These are phyloP conservation scores for Drosophila nannoptera DNA, from an alignment of 1,140 invertebrate genomes.

Conservation along the genomic window DNA sequence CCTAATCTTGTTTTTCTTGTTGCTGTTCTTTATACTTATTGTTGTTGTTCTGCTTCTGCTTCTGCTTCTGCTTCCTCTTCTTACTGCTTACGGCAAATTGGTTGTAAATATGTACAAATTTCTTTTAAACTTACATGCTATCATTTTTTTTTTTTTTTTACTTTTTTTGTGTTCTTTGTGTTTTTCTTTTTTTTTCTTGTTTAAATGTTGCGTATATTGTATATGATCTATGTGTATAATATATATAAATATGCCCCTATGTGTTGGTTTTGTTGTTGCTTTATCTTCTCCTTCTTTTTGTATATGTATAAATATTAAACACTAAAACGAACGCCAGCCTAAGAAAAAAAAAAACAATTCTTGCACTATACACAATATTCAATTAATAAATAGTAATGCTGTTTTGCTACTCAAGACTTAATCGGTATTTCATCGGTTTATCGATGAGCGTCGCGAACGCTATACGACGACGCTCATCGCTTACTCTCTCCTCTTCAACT, in stretches of 20 bases:
- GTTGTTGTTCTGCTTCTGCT: slow-evolving; percentile 33
- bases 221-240: slow-evolving; percentile 63
- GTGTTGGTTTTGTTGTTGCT: slow-evolving; percentile 44
- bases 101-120: slow-evolving; percentile 77
- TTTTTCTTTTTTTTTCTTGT: slow-evolving; percentile 23
- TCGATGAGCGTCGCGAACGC: background rate
- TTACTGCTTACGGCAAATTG: slow-evolving; percentile 55
- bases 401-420: slow-evolving; percentile 58
- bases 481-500: slow-evolving; percentile 1
- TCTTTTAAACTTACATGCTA: slow-evolving; percentile 57
- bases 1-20: slow-evolving; percentile 61
- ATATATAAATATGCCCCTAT: slow-evolving; percentile 60
- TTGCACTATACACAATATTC: slow-evolving; percentile 59
- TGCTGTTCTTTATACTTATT: slow-evolving; percentile 35
- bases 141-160: slow-evolving; percentile 39
- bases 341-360: slow-evolving; percentile 39
- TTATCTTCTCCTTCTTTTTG: slow-evolving; percentile 22
- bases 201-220: slow-evolving; percentile 36
- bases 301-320: slow-evolving; percentile 76
- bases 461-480: slow-evolving; percentile 4
- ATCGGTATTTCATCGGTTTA: slow-evolving; percentile 20
- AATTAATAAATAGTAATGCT: slow-evolving; percentile 77
- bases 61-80: slow-evolving; percentile 42
- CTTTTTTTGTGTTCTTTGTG: slow-evolving; percentile 18
- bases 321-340: slow-evolving; percentile 66